Evolutionary conservation across 2,888 invertebrate species (phyloP).

Genomic region (Drosophila macrospina): DNA sequence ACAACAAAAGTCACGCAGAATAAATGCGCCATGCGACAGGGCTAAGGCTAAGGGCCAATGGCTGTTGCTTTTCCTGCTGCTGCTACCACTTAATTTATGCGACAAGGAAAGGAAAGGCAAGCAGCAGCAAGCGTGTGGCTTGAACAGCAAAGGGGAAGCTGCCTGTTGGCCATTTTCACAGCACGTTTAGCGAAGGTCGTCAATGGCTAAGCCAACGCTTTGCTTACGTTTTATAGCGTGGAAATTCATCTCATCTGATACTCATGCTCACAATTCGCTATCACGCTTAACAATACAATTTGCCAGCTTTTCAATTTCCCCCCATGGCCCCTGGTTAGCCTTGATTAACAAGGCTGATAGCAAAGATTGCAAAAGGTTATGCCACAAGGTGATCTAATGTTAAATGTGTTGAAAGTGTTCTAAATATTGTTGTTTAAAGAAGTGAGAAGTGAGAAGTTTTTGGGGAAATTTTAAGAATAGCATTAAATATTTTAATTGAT

Average conservation of each 20-base stretch:
- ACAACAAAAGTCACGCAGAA: constrained; percentile 69
- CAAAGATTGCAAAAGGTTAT: constrained; percentile 8
- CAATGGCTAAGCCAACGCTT: constrained; percentile 51
- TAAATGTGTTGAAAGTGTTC: not conserved
- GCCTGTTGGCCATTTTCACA: constrained; percentile 63
- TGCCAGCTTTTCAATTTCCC: constrained; percentile 28
- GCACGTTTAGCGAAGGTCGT: constrained; percentile 69
- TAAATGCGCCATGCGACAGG: constrained; percentile 50
- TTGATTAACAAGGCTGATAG: constrained; percentile 33
- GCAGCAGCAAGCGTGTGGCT: constrained; percentile 9
- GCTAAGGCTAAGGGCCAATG: constrained; percentile 53
- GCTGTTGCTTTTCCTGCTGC: constrained; percentile 38
- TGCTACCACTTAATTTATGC: constrained; percentile 71
- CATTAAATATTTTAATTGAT: too few species aligned
- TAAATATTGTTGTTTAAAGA: too few species aligned
- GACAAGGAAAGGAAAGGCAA: constrained; percentile 12
- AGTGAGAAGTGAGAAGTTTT: too few species aligned
- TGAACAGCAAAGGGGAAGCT: not conserved
- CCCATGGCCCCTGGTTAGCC: constrained; percentile 9
- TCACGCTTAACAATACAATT: constrained; percentile 16
- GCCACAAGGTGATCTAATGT: not conserved
- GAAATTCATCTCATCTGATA: constrained; percentile 59
- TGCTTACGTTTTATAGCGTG: constrained; percentile 53
- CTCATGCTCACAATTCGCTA: constrained; percentile 17
- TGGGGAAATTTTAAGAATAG: too few species aligned